A percentile compares a stretch with the other conserved stretches of the same genome.
Conservation (phyloP, 1,140 invertebrate genomes). For the Sinonovacula constricta region DNA sequence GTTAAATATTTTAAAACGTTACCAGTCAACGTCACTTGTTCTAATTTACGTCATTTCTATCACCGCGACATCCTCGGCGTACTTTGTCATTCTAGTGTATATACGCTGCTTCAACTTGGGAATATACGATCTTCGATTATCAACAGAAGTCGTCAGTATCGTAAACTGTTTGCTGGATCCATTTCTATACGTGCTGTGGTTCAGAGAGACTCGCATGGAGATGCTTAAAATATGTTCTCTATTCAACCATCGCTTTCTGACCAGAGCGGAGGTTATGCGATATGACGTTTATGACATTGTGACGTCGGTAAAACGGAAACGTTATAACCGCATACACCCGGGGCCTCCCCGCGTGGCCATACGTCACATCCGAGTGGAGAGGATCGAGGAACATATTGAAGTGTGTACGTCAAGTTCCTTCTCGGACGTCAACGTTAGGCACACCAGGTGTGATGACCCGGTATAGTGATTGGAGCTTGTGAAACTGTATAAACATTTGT, state of each 20-base stretch:
- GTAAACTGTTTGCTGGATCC: slow-evolving; percentile 34
- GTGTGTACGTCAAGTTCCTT: no score
- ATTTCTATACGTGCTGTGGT: slow-evolving; percentile 41
- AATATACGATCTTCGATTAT: background rate
- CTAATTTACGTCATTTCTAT: background rate
- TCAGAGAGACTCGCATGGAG: slow-evolving; percentile 18
- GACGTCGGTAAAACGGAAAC: no score
- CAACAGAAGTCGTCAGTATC: slow-evolving; percentile 1
- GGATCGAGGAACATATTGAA: no score
- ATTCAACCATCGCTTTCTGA: background rate
- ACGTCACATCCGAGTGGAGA: no score
- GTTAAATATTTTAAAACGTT: background rate
- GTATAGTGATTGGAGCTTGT: no score
- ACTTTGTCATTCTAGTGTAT: background rate
- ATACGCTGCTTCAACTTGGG: background rate
- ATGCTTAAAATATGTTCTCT: background rate
- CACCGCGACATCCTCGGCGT: background rate
- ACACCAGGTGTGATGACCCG: no score
- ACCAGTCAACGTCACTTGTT: background rate
- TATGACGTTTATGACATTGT: slow-evolving; percentile 17
- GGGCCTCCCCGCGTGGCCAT: no score
- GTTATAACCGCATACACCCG: no score
- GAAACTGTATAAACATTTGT: no score
- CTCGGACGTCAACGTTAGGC: no score
- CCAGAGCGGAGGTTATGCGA: background rate